phyloP scores from a whole-genome alignment of 2,797 vertebrate species.

The Cryptoprocta ferox region DNA sequence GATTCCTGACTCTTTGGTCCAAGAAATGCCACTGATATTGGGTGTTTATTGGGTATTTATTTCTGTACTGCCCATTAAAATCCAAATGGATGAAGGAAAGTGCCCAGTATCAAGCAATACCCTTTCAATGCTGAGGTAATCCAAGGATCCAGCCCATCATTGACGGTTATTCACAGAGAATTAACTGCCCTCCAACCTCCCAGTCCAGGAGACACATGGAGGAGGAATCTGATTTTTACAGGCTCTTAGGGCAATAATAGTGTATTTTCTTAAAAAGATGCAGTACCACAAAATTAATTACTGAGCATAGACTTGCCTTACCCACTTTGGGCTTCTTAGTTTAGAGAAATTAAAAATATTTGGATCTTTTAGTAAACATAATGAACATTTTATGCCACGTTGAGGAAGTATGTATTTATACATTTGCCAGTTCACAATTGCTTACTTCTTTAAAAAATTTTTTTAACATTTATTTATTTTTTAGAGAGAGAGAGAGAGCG shows the following conservation, averaged over 20 bases:
- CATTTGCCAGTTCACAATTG: neutral
- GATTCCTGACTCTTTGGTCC: neutral
- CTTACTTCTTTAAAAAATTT: neutral
- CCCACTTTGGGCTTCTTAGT: neutral
- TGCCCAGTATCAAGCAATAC: neutral
- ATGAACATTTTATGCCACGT: neutral
- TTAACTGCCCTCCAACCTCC: neutral
- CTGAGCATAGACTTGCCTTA: neutral
- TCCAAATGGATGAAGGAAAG: neutral
- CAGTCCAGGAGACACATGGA: no score
- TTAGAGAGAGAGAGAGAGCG: no score
- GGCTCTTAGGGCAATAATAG: neutral
- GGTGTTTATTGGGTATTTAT: neutral
- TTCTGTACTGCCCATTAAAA: neutral
- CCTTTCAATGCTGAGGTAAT: neutral
- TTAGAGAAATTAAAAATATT: neutral
- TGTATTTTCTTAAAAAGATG: neutral
- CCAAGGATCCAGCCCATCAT: neutral
- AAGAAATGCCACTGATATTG: neutral
- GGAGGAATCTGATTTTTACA: neutral
- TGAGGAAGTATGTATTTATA: neutral
- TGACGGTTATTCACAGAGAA: neutral
- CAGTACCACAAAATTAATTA: neutral
- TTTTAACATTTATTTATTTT: no score
- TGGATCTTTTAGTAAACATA: neutral